A percentile compares a stretch with the other conserved stretches of the same genome.
Conservation (phyloP, 2,888 invertebrate species). For the Melanostoma scalare region DNA sequence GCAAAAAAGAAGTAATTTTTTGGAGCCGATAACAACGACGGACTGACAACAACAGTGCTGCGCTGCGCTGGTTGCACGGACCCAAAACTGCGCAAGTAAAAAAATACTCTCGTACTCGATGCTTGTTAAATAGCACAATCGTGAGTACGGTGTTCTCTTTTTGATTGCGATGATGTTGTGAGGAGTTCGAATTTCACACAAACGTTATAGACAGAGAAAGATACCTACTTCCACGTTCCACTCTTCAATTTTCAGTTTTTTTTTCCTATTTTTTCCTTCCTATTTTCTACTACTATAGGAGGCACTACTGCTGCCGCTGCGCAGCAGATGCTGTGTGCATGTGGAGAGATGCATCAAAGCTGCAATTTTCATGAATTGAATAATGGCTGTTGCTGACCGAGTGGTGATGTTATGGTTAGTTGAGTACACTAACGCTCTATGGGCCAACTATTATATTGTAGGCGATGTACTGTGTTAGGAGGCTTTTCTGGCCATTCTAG, state of each 20-base stretch:
- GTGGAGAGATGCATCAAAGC: constrained; percentile 69
- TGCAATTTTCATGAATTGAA: constrained; percentile 73
- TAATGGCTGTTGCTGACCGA: constrained; percentile 73
- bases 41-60: constrained; percentile 61
- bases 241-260: background rate
- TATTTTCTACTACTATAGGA: no score
- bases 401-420: constrained; percentile 72
- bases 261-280: background rate
- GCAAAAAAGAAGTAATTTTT: constrained; percentile 75
- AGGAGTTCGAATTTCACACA: constrained; percentile 71
- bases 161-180: constrained; percentile 74
- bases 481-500: constrained; percentile 45
- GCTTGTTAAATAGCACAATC: constrained; percentile 75
- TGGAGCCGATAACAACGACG: constrained; percentile 73
- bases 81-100: constrained; percentile 25
- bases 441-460: constrained; percentile 61
- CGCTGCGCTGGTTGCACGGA: constrained; percentile 10
- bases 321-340: constrained; percentile 13
- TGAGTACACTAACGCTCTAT: constrained; percentile 69
- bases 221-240: constrained; percentile 53
- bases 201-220: constrained; percentile 59
- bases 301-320: constrained; percentile 24
- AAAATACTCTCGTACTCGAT: constrained; percentile 45
- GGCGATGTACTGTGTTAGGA: constrained; percentile 51
- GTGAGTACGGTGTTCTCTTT: constrained; percentile 74